Conservation (phyloP, 2,888 invertebrate genomes). For the Clistopyga incitator region DNA sequence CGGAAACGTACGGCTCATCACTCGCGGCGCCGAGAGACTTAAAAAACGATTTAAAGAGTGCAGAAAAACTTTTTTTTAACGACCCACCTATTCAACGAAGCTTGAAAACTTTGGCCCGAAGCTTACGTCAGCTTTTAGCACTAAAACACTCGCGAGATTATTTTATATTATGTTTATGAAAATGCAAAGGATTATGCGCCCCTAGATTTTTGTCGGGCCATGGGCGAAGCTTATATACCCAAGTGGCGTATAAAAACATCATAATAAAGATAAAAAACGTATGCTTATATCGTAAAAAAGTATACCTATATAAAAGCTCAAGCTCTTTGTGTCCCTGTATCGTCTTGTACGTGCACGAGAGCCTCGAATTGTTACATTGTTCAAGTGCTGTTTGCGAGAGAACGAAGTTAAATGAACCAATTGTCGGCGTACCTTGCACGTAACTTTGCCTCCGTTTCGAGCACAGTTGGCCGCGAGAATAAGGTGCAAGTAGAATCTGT, state of each 20-base stretch:
- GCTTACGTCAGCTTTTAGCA: slow-evolving; percentile 12
- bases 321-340: not conserved
- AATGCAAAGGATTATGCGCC: slow-evolving; percentile 11
- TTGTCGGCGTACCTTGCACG: slow-evolving; percentile 60
- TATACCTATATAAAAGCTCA: not conserved
- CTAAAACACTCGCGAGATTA: not conserved
- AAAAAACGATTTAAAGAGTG: slow-evolving; percentile 28
- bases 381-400: slow-evolving; percentile 48
- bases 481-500: slow-evolving; percentile 35
- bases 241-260: slow-evolving; percentile 20
- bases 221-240: slow-evolving; percentile 2
- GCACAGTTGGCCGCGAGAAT: slow-evolving; percentile 40
- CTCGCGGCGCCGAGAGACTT: not conserved
- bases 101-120: slow-evolving; percentile 22
- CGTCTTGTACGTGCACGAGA: not conserved
- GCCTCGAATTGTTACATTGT: slow-evolving; percentile 35
- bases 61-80: slow-evolving; percentile 20
- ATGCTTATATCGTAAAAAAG: not conserved
- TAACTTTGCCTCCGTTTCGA: slow-evolving; percentile 45
- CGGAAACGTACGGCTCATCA: slow-evolving; percentile 7
- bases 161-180: slow-evolving; percentile 36
- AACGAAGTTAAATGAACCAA: slow-evolving; percentile 63
- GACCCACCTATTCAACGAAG: slow-evolving; percentile 24
- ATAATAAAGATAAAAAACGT: not conserved
- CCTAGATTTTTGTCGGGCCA: slow-evolving; percentile 5